Evolutionary conservation across 2,113 vertebrate species (phyloP).

Genomic region (Notothenia coriiceps): DNA sequence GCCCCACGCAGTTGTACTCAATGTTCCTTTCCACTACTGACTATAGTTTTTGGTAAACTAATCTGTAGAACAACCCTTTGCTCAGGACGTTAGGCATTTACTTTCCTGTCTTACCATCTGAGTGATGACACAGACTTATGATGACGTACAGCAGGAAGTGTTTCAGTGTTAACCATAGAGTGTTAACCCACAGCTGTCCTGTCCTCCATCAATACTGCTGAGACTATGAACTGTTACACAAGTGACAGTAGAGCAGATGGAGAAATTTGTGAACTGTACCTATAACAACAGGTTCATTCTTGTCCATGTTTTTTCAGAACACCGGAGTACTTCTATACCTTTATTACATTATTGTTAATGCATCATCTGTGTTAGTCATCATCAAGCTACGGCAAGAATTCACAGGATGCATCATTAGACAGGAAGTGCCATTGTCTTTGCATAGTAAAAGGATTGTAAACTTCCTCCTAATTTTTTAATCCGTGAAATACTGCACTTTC

Average conservation of each 20-base stretch:
- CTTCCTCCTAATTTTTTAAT: constrained; percentile 25
- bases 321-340: neutral
- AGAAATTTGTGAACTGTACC: constrained; percentile 10
- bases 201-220: neutral
- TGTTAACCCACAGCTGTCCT: constrained; percentile 27
- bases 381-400: neutral
- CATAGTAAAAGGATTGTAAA: constrained; percentile 37
- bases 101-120: constrained; percentile 19
- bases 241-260: neutral
- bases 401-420: constrained; percentile 4
- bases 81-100: constrained; percentile 19
- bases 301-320: constrained; percentile 13
- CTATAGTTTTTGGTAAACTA: constrained; percentile 5
- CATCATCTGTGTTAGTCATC: constrained; percentile 7
- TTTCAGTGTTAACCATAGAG: neutral
- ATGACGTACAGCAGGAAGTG: constrained; percentile 38
- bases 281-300: constrained; percentile 15
- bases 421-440: constrained; percentile 44
- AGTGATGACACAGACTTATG: constrained; percentile 35
- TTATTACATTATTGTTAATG: constrained; percentile 6
- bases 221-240: constrained; percentile 7
- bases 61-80: constrained; percentile 14
- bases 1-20: neutral
- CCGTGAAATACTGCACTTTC: neutral
- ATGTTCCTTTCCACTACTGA: constrained; percentile 33